These are phyloP conservation scores for Stomatorhinus walkeri DNA, from an alignment of 2,797 vertebrate genomes.

Conservation along the genomic window DNA sequence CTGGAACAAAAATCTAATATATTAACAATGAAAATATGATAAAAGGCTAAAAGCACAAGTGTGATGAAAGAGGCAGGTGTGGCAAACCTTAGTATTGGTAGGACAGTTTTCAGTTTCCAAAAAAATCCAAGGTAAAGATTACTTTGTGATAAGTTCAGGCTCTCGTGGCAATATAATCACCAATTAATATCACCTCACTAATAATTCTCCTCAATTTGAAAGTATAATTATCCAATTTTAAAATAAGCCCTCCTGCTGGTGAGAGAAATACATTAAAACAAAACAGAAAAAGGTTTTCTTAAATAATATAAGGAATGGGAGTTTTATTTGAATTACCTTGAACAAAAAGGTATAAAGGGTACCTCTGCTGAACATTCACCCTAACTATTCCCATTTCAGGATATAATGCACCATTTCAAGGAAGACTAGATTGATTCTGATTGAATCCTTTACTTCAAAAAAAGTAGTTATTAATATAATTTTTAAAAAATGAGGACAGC, in stretches of 20 bases:
- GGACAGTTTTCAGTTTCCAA: not conserved
- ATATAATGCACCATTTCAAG: conserved; percentile 26
- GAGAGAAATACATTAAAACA: conserved; percentile 26
- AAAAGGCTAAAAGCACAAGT: not conserved
- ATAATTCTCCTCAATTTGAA: conserved; percentile 56
- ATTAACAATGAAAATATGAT: not conserved
- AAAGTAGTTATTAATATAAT: not conserved
- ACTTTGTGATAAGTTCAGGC: conserved; percentile 41
- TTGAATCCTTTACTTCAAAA: not conserved
- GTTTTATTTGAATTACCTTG: conserved; percentile 39
- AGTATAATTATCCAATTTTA: conserved; percentile 59
- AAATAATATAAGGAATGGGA: conserved; percentile 33
- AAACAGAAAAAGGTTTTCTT: conserved; percentile 12
- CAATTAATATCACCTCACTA: conserved; percentile 54
- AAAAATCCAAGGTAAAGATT: conserved; percentile 31
- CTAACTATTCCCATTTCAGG: conserved; percentile 26
- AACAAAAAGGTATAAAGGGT: not conserved
- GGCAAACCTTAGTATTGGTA: not conserved
- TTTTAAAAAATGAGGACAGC: not conserved
- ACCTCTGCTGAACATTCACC: not conserved
- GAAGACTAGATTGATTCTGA: not conserved
- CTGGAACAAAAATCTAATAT: not conserved
- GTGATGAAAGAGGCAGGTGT: not conserved
- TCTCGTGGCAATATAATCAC: conserved; percentile 37
- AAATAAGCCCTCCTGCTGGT: conserved; percentile 29